Evolutionary conservation across 1,140 invertebrate species (phyloP).

Genomic region (Drepana arcuata): DNA sequence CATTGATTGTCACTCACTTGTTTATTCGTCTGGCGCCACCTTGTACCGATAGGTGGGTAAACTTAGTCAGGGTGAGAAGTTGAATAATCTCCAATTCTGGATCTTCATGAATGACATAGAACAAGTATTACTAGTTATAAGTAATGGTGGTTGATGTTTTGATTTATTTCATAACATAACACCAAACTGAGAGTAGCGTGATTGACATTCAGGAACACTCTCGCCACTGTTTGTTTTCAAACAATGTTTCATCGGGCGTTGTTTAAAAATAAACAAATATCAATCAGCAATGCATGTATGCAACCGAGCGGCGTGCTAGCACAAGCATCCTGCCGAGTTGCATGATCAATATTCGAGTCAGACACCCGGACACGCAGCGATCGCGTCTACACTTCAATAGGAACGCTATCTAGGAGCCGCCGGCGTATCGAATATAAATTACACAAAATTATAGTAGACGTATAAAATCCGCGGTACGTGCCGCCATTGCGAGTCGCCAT

Average conservation of each 20-base stretch:
- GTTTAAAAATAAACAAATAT: slow-evolving; percentile 19
- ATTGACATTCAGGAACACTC: slow-evolving; percentile 15
- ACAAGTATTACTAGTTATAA: no score
- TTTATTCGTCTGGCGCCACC: no score
- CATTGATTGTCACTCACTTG: no score
- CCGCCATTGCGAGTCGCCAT: slow-evolving; percentile 25
- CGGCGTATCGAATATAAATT: slow-evolving; percentile 62
- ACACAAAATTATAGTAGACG: slow-evolving; percentile 59
- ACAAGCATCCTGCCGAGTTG: slow-evolving; percentile 27
- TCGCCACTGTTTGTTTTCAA: slow-evolving; percentile 14
- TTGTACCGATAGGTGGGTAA: no score
- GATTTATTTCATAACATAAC: no score
- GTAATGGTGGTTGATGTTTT: no score
- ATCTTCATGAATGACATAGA: no score
- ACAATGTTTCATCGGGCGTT: slow-evolving; percentile 12
- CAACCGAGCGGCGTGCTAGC: slow-evolving; percentile 22
- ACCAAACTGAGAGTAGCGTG: no score
- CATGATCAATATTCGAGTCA: slow-evolving; percentile 41
- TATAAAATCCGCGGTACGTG: slow-evolving; percentile 45
- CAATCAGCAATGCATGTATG: slow-evolving; percentile 33
- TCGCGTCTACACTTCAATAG: slow-evolving; percentile 43
- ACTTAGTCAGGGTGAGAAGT: no score
- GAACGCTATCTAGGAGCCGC: slow-evolving; percentile 42
- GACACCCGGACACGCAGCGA: slow-evolving; percentile 42
- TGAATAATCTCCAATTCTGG: no score